Evolutionary conservation across 2,888 invertebrate species (phyloP), one percentile per base, ranked within the genome.

Genomic region (Machimus rusticus): DNA sequence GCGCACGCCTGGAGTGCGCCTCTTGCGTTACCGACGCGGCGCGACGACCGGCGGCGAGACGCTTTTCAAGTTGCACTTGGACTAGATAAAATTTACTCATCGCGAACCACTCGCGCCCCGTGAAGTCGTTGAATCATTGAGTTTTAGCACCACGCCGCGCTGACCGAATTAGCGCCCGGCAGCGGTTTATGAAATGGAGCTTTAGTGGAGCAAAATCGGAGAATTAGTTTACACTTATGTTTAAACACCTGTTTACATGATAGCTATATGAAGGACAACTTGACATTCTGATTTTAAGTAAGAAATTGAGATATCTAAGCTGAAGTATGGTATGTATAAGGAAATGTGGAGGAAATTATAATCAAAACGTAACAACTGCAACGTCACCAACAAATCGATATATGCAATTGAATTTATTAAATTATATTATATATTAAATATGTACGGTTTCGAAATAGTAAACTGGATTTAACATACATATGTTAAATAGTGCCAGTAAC

Each of bases 1-100:
- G 79, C 51, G 79, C 79, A 51, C 51, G 28, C 51, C 51, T 66
- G 79, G 51, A 79, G 79, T 31, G 79, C 51, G 79, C 51, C 79
- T 79, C n/a, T 43, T 55, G 14, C 16, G 28, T 8, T 51, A 55
- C 51, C 79, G 23, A 37, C 4, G 14, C 76, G 8, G 55, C 28
- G 46, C 28, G 28, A 28, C 28, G 28, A 28, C 28, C 37, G 6
- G 79, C 28, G 51, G 23, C 43, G 6, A 31, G 12, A 23, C 31
- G 31, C 16, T 51, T 79, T 79, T 28, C 31, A 12, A 66, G 28
- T 16, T 51, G 46, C 51, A 51, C 51, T 19, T 79, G 39, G 46
- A 51, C 23, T 51, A 19, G 79, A 79, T 79, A 79, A 31, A 5
- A 51, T 28, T 23, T 78, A 14, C 78, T 78, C 78, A 43, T 51